Conservation (phyloP, 2,888 invertebrate species). For the Megalurothrips usitatus region DNA sequence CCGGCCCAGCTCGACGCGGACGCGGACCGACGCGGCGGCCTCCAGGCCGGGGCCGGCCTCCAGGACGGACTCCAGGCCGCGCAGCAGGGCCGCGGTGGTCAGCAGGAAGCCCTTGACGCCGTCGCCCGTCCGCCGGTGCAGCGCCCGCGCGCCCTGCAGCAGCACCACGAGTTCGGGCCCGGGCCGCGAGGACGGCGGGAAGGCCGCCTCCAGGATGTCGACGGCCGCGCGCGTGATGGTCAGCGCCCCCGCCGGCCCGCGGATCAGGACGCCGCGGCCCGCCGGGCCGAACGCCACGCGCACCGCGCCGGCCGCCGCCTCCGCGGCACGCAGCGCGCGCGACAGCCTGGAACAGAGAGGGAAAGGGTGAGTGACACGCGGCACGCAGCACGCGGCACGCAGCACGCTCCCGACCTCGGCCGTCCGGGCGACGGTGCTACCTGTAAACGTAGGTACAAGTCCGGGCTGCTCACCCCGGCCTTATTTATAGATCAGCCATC, state of each 20-base stretch:
- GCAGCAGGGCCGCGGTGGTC: not conserved
- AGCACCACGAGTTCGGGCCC: slow-evolving; percentile 27
- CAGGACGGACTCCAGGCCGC: not conserved
- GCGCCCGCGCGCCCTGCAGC: slow-evolving; percentile 29
- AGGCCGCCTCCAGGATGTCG: slow-evolving; percentile 32
- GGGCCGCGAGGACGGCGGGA: slow-evolving; percentile 27
- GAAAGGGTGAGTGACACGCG: not conserved
- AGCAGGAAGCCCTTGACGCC: slow-evolving; percentile 35
- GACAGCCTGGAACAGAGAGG: not conserved
- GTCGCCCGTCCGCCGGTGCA: slow-evolving; percentile 34
- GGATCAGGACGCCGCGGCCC: slow-evolving; percentile 34
- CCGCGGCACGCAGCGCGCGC: slow-evolving; percentile 27
- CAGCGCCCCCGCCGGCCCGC: slow-evolving; percentile 28
- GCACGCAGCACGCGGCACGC: slow-evolving; percentile 1
- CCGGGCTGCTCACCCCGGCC: too few species aligned
- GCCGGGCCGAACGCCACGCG: slow-evolving; percentile 32
- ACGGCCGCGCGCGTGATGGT: slow-evolving; percentile 33
- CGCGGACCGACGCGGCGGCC: not conserved
- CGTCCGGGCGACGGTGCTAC: not conserved
- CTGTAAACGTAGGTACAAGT: not conserved
- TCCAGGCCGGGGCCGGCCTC: not conserved
- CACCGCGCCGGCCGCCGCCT: slow-evolving; percentile 31
- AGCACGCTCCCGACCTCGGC: slow-evolving; percentile 6
- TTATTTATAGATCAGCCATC: slow-evolving; percentile 23
- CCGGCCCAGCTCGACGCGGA: not conserved